A percentile compares a stretch with the other conserved stretches of the same genome.
Evolutionary conservation across 2,888 invertebrate species (phyloP).

Genomic region (Drosophila rubida): DNA sequence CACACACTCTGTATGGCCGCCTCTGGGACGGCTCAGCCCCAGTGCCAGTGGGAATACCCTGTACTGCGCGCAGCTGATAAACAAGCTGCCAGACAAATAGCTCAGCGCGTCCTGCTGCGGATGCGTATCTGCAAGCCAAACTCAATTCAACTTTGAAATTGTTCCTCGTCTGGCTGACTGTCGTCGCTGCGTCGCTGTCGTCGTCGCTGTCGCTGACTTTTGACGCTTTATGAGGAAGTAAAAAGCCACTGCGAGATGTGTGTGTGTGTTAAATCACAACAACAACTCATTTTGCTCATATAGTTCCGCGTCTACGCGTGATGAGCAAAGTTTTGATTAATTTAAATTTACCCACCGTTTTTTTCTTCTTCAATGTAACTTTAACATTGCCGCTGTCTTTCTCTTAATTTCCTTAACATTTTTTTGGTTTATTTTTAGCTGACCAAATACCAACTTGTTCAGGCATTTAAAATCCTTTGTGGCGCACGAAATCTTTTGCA

Average conservation of each 20-base stretch:
- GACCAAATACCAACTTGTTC: constrained; percentile 21
- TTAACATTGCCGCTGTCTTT: background rate
- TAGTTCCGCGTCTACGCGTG: constrained; percentile 20
- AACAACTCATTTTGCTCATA: constrained; percentile 14
- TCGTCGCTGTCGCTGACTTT: constrained; percentile 65
- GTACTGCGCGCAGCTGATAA: constrained; percentile 39
- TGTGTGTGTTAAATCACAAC: constrained; percentile 43
- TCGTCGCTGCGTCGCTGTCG: too few species aligned
- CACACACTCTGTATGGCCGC: too few species aligned
- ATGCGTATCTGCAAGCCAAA: constrained; percentile 43
- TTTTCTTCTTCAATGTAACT: background rate
- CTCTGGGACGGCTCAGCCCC: constrained; percentile 22
- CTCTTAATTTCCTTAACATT: background rate
- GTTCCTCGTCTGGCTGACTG: constrained; percentile 49
- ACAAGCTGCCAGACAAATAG: constrained; percentile 46
- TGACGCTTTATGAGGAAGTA: constrained; percentile 71
- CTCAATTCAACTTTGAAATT: constrained; percentile 80
- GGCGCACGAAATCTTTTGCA: constrained; percentile 64
- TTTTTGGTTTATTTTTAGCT: background rate
- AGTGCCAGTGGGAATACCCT: constrained; percentile 51
- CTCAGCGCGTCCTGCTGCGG: constrained; percentile 1
- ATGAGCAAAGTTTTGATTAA: constrained; percentile 73
- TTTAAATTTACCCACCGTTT: constrained; percentile 45
- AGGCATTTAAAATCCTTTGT: constrained; percentile 64
- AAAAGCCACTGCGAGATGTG: constrained; percentile 47